phyloP scores from a whole-genome alignment of 2,113 vertebrate genomes.

The Nerophis ophidion region DNA sequence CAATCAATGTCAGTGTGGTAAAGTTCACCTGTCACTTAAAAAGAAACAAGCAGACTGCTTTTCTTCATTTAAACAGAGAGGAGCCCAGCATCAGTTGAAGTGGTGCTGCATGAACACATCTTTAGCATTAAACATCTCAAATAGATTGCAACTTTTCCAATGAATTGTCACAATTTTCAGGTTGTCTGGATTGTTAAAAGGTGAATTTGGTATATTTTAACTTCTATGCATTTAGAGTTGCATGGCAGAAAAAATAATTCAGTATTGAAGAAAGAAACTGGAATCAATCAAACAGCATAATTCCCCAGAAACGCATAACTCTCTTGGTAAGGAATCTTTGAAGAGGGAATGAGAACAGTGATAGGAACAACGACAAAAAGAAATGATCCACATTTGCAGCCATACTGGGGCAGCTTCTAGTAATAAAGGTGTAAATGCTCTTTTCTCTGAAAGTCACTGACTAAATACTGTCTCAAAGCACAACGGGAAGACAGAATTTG shows the following conservation, averaged over 20 bases:
- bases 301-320: conserved; percentile 1
- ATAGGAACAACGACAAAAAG: conserved; percentile 3
- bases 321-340: background rate
- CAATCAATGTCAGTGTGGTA: conserved; percentile 12
- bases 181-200: conserved; percentile 23
- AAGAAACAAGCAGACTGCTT: conserved; percentile 16
- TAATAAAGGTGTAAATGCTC: background rate
- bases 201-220: conserved; percentile 64
- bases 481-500: conserved; percentile 6
- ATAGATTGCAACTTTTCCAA: background rate
- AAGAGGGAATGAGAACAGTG: background rate
- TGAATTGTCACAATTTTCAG: conserved; percentile 1
- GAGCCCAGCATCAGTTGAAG: conserved; percentile 3
- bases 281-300: conserved; percentile 32
- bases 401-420: conserved; percentile 2
- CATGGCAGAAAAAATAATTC: conserved; percentile 38
- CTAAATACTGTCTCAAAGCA: background rate
- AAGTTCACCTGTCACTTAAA: conserved; percentile 4
- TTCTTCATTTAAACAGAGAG: conserved; percentile 40
- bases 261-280: conserved; percentile 23
- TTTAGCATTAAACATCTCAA: conserved; percentile 3
- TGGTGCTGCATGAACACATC: conserved; percentile 16
- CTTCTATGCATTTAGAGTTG: conserved; percentile 40
- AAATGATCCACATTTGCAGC: conserved; percentile 15
- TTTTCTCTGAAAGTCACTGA: background rate